phyloP scores from a whole-genome alignment of 2,797 vertebrate genomes.

The Centropyge bicolor region DNA sequence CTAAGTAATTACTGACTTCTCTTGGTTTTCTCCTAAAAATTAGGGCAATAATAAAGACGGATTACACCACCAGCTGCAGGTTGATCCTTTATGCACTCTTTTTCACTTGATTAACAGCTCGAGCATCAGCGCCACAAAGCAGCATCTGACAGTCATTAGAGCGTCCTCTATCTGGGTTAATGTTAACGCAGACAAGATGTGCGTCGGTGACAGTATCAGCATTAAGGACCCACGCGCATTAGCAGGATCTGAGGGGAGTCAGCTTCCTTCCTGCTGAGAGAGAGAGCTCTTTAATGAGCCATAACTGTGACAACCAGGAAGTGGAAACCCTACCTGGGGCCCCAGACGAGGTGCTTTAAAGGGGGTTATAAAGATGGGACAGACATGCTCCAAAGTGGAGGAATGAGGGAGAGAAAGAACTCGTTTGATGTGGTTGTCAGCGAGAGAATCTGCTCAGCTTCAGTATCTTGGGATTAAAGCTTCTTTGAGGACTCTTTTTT shows the following conservation, averaged over 20 bases:
- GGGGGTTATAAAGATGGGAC: slow-evolving; percentile 65
- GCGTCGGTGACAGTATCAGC: slow-evolving; percentile 62
- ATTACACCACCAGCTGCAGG: slow-evolving; percentile 12
- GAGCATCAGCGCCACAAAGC: slow-evolving; percentile 18
- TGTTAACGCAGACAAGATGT: slow-evolving; percentile 79
- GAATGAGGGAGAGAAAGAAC: slow-evolving; percentile 20
- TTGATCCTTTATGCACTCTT: slow-evolving; percentile 2
- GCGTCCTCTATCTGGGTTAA: slow-evolving; percentile 58
- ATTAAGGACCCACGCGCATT: slow-evolving; percentile 64
- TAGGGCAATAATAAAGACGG: slow-evolving; percentile 4
- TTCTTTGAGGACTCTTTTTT: slow-evolving; percentile 23
- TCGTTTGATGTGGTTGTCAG: slow-evolving; percentile 76
- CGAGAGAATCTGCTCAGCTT: slow-evolving; percentile 61
- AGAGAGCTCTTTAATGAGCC: slow-evolving; percentile 76
- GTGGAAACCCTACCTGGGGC: slow-evolving; percentile 78
- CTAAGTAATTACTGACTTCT: background rate
- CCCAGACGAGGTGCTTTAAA: slow-evolving; percentile 68
- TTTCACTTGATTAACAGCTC: slow-evolving; percentile 50
- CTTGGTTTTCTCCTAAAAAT: slow-evolving; percentile 7
- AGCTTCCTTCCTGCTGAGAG: slow-evolving; percentile 73
- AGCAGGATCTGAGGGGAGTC: slow-evolving; percentile 71
- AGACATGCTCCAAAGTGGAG: slow-evolving; percentile 46
- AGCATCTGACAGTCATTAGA: slow-evolving; percentile 73
- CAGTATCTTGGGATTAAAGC: slow-evolving; percentile 51
- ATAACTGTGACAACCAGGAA: slow-evolving; percentile 79